Conservation (phyloP, 2,113 vertebrate species). For the Amazona vittata region DNA sequence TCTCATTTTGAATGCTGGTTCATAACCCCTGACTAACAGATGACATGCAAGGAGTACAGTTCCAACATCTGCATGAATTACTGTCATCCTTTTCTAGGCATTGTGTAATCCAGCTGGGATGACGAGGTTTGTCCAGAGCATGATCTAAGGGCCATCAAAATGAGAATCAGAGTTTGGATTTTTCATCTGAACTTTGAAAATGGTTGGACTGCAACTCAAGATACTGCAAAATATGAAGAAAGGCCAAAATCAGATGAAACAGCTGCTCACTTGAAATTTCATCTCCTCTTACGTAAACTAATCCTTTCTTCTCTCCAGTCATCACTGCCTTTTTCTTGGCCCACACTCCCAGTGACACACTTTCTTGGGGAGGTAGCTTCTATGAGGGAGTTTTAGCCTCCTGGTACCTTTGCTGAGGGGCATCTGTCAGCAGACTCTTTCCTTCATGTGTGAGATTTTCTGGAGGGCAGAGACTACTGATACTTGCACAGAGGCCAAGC, state of each 20-base stretch:
- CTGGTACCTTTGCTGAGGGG: neutral
- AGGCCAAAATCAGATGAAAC: neutral
- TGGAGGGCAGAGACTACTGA: neutral
- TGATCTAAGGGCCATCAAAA: neutral
- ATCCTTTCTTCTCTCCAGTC: neutral
- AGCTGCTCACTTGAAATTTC: neutral
- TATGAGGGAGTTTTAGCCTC: neutral
- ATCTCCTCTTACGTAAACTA: neutral
- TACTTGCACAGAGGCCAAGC: neutral
- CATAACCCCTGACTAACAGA: constrained; percentile 42
- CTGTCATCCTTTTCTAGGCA: constrained; percentile 33
- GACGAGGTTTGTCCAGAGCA: neutral
- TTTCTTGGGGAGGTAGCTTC: neutral
- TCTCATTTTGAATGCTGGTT: constrained; percentile 38
- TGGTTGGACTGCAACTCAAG: neutral
- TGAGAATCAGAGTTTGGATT: neutral
- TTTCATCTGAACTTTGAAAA: constrained; percentile 12
- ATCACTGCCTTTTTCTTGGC: neutral
- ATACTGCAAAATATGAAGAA: neutral
- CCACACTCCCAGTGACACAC: neutral
- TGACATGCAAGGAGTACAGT: neutral
- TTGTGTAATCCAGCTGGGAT: constrained; percentile 51
- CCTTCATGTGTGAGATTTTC: neutral
- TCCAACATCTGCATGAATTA: constrained; percentile 37
- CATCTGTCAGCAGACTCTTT: neutral